Evolutionary conservation across 2,113 vertebrate genomes (phyloP), one percentile per base, ranked within the genome.

Genomic region (Chaetorhynchus papuensis): DNA sequence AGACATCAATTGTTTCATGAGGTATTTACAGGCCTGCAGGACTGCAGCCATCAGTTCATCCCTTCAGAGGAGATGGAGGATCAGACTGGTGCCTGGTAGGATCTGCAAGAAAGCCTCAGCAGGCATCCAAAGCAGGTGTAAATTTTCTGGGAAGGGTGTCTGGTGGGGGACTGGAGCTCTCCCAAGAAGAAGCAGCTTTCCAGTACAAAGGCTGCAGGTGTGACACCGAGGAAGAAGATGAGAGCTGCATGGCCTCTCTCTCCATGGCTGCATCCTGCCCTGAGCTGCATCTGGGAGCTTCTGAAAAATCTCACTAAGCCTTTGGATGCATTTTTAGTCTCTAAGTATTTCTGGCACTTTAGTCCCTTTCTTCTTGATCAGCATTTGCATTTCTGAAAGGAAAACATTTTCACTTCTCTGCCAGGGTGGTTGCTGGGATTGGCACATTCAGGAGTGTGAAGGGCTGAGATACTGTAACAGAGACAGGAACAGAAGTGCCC

Each of bases 1-100:
- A 76, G 83, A 44, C 23, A 69, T 30, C 45, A 56, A 2, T 30
- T 42, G 7, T 77, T 91, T 85, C n/a, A 42, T 33, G 26, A 76
- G 37, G 31, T 57, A 27, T 88, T 69, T 83, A 65, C 88, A 57
- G 45, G 21, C 2, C 49, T 69, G 23, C 1, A 6, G 79, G 42
- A 42, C n/a, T 19, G 42, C 3, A 57, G 17, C 22, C 57, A 37
- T 83, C 53, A 49, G 26, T 83, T 80, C 41, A 79, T 21, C 18
- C 77, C 76, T 72, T 83, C 92, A 92, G 70, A 88, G 54, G 23
- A 74, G 45, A 8, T 63, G 59, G 10, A 88, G 47, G 57, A 72
- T 42, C 37, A 82, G 31, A 23, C 14, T 91, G 5, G 35, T 53
- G 53, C 15, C 15, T 28, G 31, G 18, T 33, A 72, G 49, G 14